Conservation (phyloP, 2,113 vertebrate species). For the Catagonus wagneri region DNA sequence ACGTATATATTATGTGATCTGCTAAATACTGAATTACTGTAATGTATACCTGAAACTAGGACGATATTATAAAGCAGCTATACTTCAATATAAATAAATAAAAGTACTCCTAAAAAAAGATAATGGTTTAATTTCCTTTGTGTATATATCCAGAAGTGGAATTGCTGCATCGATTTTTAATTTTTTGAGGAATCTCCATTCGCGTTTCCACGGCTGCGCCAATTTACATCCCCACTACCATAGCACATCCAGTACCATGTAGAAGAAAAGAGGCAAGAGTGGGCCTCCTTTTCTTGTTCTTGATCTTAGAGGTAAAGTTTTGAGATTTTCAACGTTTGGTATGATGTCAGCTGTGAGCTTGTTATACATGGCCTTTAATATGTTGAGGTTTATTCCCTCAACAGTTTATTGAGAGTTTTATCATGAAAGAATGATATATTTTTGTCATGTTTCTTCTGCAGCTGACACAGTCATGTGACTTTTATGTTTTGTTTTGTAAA, state of each 20-base stretch:
- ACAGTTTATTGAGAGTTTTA: background rate
- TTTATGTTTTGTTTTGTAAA: no score
- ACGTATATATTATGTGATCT: no score
- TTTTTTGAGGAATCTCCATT: background rate
- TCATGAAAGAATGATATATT: background rate
- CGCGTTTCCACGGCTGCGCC: background rate
- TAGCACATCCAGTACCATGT: background rate
- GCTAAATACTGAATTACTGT: background rate
- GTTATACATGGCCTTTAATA: background rate
- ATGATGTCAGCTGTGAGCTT: background rate
- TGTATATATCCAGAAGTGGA: background rate
- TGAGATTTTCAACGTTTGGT: background rate
- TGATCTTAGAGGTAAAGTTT: background rate
- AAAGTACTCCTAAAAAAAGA: background rate
- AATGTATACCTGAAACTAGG: background rate
- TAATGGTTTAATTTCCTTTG: background rate
- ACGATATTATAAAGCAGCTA: background rate
- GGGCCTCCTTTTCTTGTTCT: background rate
- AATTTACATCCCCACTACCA: background rate
- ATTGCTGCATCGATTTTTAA: background rate
- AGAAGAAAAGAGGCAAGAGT: background rate
- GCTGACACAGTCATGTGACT: no score
- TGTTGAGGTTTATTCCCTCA: background rate
- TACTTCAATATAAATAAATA: background rate
- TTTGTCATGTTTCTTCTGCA: background rate